Evolutionary conservation across 2,113 vertebrate species (phyloP), one percentile per base, ranked within the genome.

Genomic region (Plotosus lineatus): DNA sequence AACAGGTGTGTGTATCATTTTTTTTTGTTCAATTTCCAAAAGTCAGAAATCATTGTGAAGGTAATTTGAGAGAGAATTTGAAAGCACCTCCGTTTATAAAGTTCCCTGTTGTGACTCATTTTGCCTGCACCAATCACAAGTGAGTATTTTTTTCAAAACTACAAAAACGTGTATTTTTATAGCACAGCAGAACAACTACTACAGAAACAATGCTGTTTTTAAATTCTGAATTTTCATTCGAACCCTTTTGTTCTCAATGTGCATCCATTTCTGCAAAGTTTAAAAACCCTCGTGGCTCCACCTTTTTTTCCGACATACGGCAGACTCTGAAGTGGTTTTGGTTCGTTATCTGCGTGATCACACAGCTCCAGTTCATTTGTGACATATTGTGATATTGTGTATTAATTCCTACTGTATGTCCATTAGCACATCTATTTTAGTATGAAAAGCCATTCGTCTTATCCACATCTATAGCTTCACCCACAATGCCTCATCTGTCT

Each of bases 391-490:
- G 44, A 46, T 46, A n/a, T n/a, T n/a, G n/a, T n/a, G n/a, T n/a
- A n/a, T n/a, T n/a, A n/a, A n/a, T n/a, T n/a, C n/a, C n/a, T n/a
- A n/a, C n/a, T n/a, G n/a, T n/a, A n/a, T n/a, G n/a, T n/a, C n/a
- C n/a, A n/a, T n/a, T n/a, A n/a, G n/a, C n/a, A n/a, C n/a, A n/a
- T n/a, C n/a, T n/a, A n/a, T n/a, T n/a, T n/a, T n/a, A n/a, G n/a
- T n/a, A 56, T 2, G 7, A 60, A 60, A 60, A 17, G 14, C 28
- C 2, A 60, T 60, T 60, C 26, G 51, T 38, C 23, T 73, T 60
- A 50, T 77, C 82, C 40, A 21, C 42, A 48, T n/a, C n/a, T 77
- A 77, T 50, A 75, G 58, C 10, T 65, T 71, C 55, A 77, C 50
- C 48, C 40, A 15, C 75, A 61, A 38, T 28, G 38, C 23, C 33